Evolutionary conservation across 1,140 invertebrate genomes (phyloP).

Genomic region (Lordiphosa clarofinis): DNA sequence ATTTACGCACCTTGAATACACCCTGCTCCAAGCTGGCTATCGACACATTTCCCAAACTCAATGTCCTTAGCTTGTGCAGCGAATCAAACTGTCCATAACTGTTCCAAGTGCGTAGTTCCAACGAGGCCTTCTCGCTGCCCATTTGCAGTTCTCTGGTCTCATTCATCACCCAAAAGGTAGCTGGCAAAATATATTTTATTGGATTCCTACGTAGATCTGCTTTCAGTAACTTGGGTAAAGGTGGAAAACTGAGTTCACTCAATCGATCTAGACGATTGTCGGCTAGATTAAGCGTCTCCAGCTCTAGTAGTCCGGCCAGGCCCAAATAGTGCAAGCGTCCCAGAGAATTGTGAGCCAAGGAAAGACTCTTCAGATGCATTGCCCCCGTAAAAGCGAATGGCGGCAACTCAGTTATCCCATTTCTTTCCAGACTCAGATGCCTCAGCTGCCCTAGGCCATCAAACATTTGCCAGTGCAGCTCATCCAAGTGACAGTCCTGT

Average conservation of each 20-base stretch:
- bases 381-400: constrained; percentile 86
- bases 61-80: constrained; percentile 80
- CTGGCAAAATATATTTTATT: constrained; percentile 84
- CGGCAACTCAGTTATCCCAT: constrained; percentile 83
- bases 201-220: constrained; percentile 85
- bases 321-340: constrained; percentile 84
- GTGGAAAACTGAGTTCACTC: constrained; percentile 86
- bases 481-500: constrained; percentile 82
- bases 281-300: constrained; percentile 84
- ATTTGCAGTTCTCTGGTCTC: constrained; percentile 83
- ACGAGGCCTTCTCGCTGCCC: constrained; percentile 81
- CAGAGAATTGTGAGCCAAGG: constrained; percentile 84
- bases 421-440: constrained; percentile 84
- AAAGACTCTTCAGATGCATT: constrained; percentile 83
- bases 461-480: constrained; percentile 86
- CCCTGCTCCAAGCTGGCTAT: constrained; percentile 82
- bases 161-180: constrained; percentile 87
- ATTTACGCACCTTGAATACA: constrained; percentile 79
- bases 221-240: constrained; percentile 83
- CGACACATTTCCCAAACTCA: constrained; percentile 83
- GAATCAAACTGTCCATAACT: constrained; percentile 84
- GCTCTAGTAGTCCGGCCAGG: constrained; percentile 83
- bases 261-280: constrained; percentile 85
- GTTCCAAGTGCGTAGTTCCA: constrained; percentile 80
- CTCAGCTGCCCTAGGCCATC: constrained; percentile 83